Base-by-base conservation (phyloP, 2,888 invertebrate genomes). In the Orthonevra nobilis region DNA sequence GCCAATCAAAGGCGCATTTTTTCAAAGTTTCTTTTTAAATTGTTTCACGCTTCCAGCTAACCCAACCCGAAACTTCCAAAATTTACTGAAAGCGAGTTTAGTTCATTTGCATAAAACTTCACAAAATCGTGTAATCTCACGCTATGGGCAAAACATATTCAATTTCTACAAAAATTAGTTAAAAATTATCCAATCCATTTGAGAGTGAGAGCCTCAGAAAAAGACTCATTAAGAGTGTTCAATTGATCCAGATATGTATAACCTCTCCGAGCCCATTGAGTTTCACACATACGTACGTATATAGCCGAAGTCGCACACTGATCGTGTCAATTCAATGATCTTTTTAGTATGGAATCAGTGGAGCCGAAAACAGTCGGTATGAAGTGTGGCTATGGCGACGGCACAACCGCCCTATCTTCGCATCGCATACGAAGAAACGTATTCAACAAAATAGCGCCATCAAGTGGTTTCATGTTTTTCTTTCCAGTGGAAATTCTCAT, bases 401-500 rank as follows among this genome's bases (percentile, higher is more conserved):
- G 36, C 69, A 69, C 54, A 56, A 38, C 42, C 69, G 42, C 56
- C 69, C 75, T 50, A 77, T 70, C 50, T 36, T 20, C 46, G 5
- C 32, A 64, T 64, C 36, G 54, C 52, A 64, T 26, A 48, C 32
- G 20, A 30, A 52, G 36, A 42, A 58, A 75, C 64, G 64, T 77
- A 52, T 46, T 60, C 64, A 77, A 70, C 60, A 66, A 40, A 60
- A 60, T 66, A 70, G 70, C 72, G 77, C 77, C 77, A 70, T 52
- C 38, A 52, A 77, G 69, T 77, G 69, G 63, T 64, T 56, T 50
- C 54, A 46, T 48, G 32, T 48, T 46, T 32, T 63, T 48, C 17
- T 54, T 34, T 34, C 26, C 46, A 20, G 17, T 60, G 28, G 52
- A 54, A 61, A 42, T 69, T 69, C 63, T 75, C 63, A 75, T 50